Base-by-base conservation (phyloP, 2,797 vertebrate species). In the Hipposideros larvatus region DNA sequence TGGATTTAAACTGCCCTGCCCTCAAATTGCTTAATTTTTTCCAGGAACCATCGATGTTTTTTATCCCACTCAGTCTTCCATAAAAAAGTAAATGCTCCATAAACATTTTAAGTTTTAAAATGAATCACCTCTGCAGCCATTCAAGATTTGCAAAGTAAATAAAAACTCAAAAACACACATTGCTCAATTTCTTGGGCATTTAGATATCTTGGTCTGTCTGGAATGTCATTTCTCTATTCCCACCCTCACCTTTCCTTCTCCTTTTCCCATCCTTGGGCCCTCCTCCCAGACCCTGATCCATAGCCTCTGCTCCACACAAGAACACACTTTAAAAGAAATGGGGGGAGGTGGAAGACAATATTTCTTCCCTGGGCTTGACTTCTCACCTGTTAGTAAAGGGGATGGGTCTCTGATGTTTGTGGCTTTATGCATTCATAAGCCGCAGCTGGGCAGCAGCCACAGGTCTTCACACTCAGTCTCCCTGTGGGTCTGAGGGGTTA, bases 81-180 rank as follows among this genome's bases (percentile, higher is more conserved):
- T 61, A 82, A 63, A 91, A 94, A 86, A 78, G n/a, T 22, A 75
- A 94, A 78, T 43, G 28, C 18, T 71, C 84, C 31, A 43, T n/a
- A 70, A 93, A 92, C 74, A 91, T 59, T 82, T 90, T 86, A 59
- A 34, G 48, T 93, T 93, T 94, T 77, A 51, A 79, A 87, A 51
- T 92, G 71, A 95, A 73, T 94, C 85, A 97, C 70, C 63, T 82
- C 73, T 41, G 26, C 22, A 75, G 79, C 37, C 55, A 95, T 16
- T 94, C 43, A 51, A 90, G 66, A 82, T 93, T 77, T 87, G 37
- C 53, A 91, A 91, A 94, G 18, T 43, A 70, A 82, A 83, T 51
- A 46, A 94, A 75, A 95, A 82, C 1, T 66, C 55, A 78, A 89
- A 96, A 96, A 63, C 34, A 77, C 13, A 77, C 34, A 80, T 90